phyloP scores from a whole-genome alignment of 2,113 vertebrate species.

The Megaceryle torquata region DNA sequence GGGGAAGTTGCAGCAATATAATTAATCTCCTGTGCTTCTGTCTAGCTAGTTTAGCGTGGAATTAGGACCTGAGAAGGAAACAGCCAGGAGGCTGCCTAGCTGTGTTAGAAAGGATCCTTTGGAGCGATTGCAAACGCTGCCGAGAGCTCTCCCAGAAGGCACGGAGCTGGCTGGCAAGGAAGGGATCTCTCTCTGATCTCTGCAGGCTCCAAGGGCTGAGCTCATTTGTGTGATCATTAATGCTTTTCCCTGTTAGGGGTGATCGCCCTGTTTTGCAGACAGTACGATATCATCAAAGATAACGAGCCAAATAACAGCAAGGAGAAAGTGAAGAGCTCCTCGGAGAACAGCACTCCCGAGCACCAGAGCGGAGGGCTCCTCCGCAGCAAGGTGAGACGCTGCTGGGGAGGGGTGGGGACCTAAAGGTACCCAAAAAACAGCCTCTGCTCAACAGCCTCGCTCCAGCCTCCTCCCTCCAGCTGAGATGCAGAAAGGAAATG shows the following conservation, averaged over 20 bases:
- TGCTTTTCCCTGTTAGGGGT: conserved; percentile 78
- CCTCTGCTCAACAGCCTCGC: neutral
- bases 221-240: neutral
- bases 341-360: conserved; percentile 95
- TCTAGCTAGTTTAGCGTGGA: neutral
- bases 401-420: neutral
- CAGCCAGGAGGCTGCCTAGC: neutral
- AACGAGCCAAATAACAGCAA: conserved; percentile 98
- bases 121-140: neutral
- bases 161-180: neutral
- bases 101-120: neutral
- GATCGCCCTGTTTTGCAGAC: conserved; percentile 94
- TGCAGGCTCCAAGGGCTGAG: neutral
- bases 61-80: neutral
- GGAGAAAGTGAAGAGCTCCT: conserved; percentile 95
- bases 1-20: neutral
- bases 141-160: neutral
- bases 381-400: conserved; percentile 86
- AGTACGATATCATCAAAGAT: conserved; percentile 98
- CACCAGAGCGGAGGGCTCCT: conserved; percentile 92
- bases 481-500: neutral
- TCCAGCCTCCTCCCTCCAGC: neutral
- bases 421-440: neutral
- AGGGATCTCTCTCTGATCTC: neutral
- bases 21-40: neutral